These are phyloP conservation scores for Incurvaria masculella DNA, from an alignment of 2,888 invertebrate species.

Conservation along the genomic window DNA sequence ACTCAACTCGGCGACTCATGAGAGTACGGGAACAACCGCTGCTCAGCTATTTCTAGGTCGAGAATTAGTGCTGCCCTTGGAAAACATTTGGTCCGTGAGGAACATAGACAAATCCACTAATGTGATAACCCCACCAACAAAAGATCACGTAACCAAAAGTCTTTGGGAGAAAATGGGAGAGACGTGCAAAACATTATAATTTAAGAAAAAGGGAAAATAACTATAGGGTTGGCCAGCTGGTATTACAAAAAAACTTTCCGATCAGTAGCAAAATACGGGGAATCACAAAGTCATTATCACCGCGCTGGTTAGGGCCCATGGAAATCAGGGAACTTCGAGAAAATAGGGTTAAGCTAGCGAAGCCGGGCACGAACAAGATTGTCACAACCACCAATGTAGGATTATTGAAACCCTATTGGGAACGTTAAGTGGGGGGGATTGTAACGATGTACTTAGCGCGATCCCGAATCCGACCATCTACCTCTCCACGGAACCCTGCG, in stretches of 20 bases:
- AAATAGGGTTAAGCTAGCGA: not conserved
- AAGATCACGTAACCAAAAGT: not conserved
- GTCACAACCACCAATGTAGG: not conserved
- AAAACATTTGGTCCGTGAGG: not conserved
- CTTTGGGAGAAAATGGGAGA: not conserved
- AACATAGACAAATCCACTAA: not conserved
- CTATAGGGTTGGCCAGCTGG: not conserved
- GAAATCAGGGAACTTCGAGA: not conserved
- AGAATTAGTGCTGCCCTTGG: not conserved
- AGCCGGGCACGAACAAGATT: not conserved
- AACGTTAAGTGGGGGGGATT: slow-evolving; percentile 6
- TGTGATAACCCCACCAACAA: not conserved
- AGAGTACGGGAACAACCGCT: not conserved
- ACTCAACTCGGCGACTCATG: not conserved
- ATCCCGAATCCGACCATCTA: too few relatives aligned
- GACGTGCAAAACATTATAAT: not conserved
- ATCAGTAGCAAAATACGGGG: not conserved
- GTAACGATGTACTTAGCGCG: slow-evolving; percentile 4
- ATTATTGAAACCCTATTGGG: slow-evolving; percentile 1
- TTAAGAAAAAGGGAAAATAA: not conserved
- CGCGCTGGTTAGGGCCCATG: not conserved
- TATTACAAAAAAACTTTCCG: not conserved
- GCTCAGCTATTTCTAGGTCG: not conserved
- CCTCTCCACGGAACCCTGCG: too few relatives aligned
- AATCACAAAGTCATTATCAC: not conserved